A percentile compares a stretch with the other conserved stretches of the same genome.
phyloP scores from a whole-genome alignment of 1,140 invertebrate species.

The Anoplolepis gracilipes region DNA sequence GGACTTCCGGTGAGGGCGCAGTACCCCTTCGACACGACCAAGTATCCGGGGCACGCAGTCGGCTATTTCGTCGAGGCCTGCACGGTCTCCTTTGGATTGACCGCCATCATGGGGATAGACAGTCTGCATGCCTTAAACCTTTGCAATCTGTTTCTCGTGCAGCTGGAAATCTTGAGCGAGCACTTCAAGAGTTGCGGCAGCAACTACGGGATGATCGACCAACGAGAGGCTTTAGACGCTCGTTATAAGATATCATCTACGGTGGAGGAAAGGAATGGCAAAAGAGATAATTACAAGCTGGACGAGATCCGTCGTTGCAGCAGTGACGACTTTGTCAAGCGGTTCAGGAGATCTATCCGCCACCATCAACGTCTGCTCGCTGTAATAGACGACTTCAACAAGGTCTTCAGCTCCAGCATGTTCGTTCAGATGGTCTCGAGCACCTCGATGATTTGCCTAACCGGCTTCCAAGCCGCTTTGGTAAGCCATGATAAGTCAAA shows the following conservation, averaged over 20 bases:
- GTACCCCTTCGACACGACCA: constrained; percentile 73
- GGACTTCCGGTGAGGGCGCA: constrained; percentile 70
- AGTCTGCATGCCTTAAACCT: constrained; percentile 28
- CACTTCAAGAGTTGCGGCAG: constrained; percentile 65
- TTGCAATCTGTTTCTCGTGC: constrained; percentile 55
- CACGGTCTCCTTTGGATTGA: constrained; percentile 57
- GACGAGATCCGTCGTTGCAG: neutral
- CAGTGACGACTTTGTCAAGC: constrained; percentile 37
- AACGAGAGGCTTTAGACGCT: neutral
- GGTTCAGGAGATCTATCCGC: constrained; percentile 63
- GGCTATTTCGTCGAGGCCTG: constrained; percentile 65
- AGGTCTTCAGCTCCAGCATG: constrained; percentile 70
- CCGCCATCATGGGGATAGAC: constrained; percentile 71
- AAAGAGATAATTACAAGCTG: constrained; percentile 34
- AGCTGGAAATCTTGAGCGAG: constrained; percentile 60
- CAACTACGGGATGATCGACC: neutral
- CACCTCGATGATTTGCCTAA: constrained; percentile 75
- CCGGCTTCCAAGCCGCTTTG: constrained; percentile 73
- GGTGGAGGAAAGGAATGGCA: neutral
- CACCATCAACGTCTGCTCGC: constrained; percentile 73
- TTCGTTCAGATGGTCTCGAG: constrained; percentile 75
- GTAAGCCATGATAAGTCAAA: constrained; percentile 67
- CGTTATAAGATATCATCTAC: neutral
- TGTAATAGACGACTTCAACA: constrained; percentile 68
- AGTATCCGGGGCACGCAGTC: constrained; percentile 57